These are phyloP conservation scores for Malaclemys terrapin DNA, from an alignment of 2,113 vertebrate genomes.

Conservation along the genomic window DNA sequence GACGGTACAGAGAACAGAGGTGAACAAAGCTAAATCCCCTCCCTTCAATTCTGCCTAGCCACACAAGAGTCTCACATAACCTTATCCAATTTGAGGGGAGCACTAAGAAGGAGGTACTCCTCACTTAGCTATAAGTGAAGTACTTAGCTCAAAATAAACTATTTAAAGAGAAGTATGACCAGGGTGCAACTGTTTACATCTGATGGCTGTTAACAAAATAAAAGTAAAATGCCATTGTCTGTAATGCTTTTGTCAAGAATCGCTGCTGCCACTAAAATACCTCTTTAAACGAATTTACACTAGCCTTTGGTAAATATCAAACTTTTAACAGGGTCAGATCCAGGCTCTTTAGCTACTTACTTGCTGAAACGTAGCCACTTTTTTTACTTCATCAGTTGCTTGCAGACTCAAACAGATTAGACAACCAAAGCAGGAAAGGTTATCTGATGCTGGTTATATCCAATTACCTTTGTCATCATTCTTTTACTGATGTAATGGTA, in stretches of 20 bases:
- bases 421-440: background rate
- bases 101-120: background rate
- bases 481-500: constrained; percentile 39
- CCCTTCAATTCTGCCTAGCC: background rate
- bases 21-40: background rate
- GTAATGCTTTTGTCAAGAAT: background rate
- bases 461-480: background rate
- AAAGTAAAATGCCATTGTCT: background rate
- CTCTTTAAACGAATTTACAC: background rate
- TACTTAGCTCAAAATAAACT: background rate
- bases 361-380: background rate
- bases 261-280: background rate
- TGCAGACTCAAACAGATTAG: background rate
- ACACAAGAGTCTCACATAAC: accelerated
- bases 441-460: background rate
- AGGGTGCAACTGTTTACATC: background rate
- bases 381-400: background rate
- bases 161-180: background rate
- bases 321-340: background rate
- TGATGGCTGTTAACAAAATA: background rate
- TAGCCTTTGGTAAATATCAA: background rate
- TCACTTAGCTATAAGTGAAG: background rate
- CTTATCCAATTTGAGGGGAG: background rate
- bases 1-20: background rate
- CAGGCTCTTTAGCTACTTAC: background rate